These are phyloP conservation scores for Callyntrura guangdongensis DNA, from an alignment of 2,888 invertebrate species.

Conservation along the genomic window DNA sequence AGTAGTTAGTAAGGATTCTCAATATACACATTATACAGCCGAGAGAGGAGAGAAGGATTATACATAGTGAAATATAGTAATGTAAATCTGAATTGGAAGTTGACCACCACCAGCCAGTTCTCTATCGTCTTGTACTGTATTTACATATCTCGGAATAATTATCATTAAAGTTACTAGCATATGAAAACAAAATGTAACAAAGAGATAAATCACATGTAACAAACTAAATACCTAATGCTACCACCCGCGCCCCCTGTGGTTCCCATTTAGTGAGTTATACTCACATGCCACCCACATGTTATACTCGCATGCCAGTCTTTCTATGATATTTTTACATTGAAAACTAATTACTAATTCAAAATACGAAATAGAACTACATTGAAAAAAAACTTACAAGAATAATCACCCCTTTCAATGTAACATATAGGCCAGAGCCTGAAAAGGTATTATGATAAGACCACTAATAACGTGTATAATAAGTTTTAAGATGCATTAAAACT, in stretches of 20 bases:
- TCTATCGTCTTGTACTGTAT: neutral
- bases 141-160: no score
- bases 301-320: conserved; percentile 50
- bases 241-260: neutral
- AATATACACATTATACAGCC: no score
- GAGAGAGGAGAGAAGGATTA: neutral
- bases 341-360: neutral
- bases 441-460: neutral
- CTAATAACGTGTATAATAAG: neutral
- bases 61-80: neutral
- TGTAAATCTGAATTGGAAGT: conserved; percentile 1
- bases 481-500: conserved; percentile 16
- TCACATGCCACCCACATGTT: neutral
- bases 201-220: no score
- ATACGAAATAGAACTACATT: neutral
- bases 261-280: neutral
- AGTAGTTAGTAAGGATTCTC: no score
- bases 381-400: neutral
- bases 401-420: conserved; percentile 45
- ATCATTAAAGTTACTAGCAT: no score
- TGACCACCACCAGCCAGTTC: neutral
- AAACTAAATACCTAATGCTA: no score
- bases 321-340: neutral
- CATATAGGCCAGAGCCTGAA: no score
- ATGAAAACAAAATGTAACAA: no score